Percentiles rank a stretch among this genome's conserved stretches.
phyloP scores from a whole-genome alignment of 2,113 vertebrate species.

The Axis porcinus region DNA sequence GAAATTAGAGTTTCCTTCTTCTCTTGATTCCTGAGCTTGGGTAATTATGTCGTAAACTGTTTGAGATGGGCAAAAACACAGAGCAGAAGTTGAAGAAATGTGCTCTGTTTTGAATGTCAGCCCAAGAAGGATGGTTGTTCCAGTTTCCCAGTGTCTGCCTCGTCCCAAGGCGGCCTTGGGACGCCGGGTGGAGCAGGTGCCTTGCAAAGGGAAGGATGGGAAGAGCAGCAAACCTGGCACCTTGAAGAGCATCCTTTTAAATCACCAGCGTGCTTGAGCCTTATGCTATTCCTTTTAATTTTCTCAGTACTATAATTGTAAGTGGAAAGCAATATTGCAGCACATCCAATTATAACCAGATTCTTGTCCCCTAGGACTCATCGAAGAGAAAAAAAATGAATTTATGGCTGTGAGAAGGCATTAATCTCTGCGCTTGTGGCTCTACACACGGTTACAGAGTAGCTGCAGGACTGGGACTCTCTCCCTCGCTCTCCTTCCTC shows the following conservation, averaged over 20 bases:
- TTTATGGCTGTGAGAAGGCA: slow-evolving; percentile 30
- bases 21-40: not conserved
- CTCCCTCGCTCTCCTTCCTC: not conserved
- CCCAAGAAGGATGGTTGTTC: not conserved
- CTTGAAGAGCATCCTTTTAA: not conserved
- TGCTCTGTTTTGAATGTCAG: not conserved
- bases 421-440: slow-evolving; percentile 9
- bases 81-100: not conserved
- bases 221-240: not conserved
- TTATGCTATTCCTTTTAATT: slow-evolving; percentile 30
- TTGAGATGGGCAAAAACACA: not conserved
- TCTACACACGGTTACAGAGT: not conserved
- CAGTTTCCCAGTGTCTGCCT: not conserved
- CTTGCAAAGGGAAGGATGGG: not conserved
- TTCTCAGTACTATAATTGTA: slow-evolving; percentile 45
- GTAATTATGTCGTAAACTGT: not conserved
- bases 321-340: slow-evolving; percentile 61
- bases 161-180: fast-evolving
- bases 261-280: not conserved
- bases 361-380: slow-evolving; percentile 39
- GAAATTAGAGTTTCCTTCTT: not conserved
- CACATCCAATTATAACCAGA: slow-evolving; percentile 56
- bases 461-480: not conserved
- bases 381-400: not conserved
- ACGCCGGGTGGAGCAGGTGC: not conserved